phyloP scores from a whole-genome alignment of 1,140 invertebrate genomes.

The Panulirus ornatus region DNA sequence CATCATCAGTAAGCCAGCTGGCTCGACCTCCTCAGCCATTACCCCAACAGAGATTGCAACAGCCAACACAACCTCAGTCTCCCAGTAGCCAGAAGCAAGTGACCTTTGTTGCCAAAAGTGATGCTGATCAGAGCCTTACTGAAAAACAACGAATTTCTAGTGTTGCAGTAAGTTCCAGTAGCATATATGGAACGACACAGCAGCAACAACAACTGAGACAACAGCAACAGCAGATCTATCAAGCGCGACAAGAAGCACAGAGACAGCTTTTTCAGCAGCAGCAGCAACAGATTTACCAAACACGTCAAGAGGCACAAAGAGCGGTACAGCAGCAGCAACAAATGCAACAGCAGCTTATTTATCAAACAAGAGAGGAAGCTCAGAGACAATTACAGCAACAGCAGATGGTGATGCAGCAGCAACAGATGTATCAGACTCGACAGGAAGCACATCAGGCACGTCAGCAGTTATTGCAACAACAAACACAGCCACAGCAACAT shows the following conservation, averaged over 20 bases:
- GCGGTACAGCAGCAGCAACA: conserved; percentile 65
- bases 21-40: conserved; percentile 80
- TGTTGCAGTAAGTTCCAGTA: conserved; percentile 59
- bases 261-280: conserved; percentile 69
- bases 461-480: conserved; percentile 44
- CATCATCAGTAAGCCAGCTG: conserved; percentile 34
- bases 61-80: conserved; percentile 51
- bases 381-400: conserved; percentile 60
- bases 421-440: conserved; percentile 47
- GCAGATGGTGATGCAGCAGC: conserved; percentile 33
- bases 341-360: conserved; percentile 61
- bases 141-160: conserved; percentile 54
- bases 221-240: conserved; percentile 67
- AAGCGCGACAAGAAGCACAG: conserved; percentile 61
- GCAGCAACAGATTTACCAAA: conserved; percentile 66
- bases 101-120: conserved; percentile 33
- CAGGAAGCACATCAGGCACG: conserved; percentile 47
- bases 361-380: conserved; percentile 55
- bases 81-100: conserved; percentile 44
- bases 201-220: conserved; percentile 68
- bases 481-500: conserved; percentile 37
- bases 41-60: conserved; percentile 82
- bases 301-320: conserved; percentile 61
- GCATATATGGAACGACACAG: conserved; percentile 63
- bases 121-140: conserved; percentile 26